These are phyloP conservation scores for Spermophilus dauricus DNA, from an alignment of 2,113 vertebrate species.

Conservation along the genomic window DNA sequence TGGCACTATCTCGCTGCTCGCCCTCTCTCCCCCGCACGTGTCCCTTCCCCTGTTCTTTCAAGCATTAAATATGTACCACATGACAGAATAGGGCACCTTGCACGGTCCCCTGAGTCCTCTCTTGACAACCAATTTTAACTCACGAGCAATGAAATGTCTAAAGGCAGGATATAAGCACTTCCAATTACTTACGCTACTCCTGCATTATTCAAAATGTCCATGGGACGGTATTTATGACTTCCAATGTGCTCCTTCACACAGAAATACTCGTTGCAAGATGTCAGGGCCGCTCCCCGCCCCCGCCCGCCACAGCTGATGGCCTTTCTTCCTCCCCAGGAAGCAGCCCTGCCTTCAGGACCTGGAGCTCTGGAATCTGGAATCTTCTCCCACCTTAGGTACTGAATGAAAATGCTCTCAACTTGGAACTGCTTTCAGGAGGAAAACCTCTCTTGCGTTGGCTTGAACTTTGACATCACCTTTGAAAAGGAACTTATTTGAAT, in stretches of 20 bases:
- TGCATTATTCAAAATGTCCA: conserved; percentile 73
- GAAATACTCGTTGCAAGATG: conserved; percentile 50
- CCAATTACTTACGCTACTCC: conserved; percentile 81
- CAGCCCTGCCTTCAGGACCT: accelerated
- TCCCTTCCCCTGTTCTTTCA: conserved; percentile 78
- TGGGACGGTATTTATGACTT: conserved; percentile 80
- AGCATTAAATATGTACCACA: conserved; percentile 84
- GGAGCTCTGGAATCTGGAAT: neutral
- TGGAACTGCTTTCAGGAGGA: neutral
- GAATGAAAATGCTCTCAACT: neutral
- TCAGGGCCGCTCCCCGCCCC: conserved; percentile 60
- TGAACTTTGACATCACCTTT: neutral
- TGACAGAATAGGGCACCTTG: conserved; percentile 88
- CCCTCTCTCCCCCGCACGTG: conserved; percentile 57
- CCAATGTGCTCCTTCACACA: conserved; percentile 30
- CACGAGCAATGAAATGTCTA: conserved; percentile 72
- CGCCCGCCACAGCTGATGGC: neutral
- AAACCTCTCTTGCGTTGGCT: accelerated
- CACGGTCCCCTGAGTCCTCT: conserved; percentile 78
- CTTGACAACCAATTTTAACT: conserved; percentile 84
- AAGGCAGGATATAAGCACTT: conserved; percentile 71
- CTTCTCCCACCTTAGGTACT: neutral
- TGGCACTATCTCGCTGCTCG: neutral
- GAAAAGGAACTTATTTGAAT: neutral
- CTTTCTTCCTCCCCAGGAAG: neutral